phyloP scores from a whole-genome alignment of 2,113 vertebrate species.

The Cyprinodon tularosa region DNA sequence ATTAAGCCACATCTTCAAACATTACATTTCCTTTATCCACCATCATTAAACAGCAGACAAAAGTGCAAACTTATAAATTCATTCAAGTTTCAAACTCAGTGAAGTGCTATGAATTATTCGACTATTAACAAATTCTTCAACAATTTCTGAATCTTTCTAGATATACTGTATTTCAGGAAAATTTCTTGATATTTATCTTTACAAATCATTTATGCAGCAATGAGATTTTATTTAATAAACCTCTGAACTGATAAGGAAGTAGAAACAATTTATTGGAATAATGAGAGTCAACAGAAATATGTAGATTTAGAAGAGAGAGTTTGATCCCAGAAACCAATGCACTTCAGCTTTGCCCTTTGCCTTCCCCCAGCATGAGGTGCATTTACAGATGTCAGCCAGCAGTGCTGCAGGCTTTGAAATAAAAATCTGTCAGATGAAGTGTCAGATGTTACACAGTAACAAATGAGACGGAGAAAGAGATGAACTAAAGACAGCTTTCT shows the following conservation, averaged over 20 bases:
- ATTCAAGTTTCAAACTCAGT: not conserved
- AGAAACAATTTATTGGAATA: slow-evolving; percentile 35
- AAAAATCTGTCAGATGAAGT: slow-evolving; percentile 30
- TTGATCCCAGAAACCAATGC: slow-evolving; percentile 11
- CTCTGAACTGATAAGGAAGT: slow-evolving; percentile 28
- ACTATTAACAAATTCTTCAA: not conserved
- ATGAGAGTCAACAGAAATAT: slow-evolving; percentile 21
- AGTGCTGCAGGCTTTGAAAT: slow-evolving; percentile 22
- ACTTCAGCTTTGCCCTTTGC: slow-evolving; percentile 44
- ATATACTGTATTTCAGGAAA: no score
- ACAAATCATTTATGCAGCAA: not conserved
- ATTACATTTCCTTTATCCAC: not conserved
- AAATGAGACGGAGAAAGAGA: slow-evolving; percentile 9
- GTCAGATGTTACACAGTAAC: slow-evolving; percentile 22
- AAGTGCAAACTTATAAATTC: not conserved
- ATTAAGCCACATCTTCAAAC: not conserved
- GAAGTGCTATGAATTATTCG: not conserved
- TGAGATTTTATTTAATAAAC: not conserved
- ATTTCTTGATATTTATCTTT: not conserved
- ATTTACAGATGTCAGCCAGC: slow-evolving; percentile 59
- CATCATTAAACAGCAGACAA: not conserved
- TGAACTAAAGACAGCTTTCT: not conserved
- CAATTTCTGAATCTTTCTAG: no score
- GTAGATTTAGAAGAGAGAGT: slow-evolving; percentile 23
- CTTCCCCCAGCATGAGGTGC: slow-evolving; percentile 21